phyloP scores from a whole-genome alignment of 2,888 invertebrate species.

The Geophilus truncorum region DNA sequence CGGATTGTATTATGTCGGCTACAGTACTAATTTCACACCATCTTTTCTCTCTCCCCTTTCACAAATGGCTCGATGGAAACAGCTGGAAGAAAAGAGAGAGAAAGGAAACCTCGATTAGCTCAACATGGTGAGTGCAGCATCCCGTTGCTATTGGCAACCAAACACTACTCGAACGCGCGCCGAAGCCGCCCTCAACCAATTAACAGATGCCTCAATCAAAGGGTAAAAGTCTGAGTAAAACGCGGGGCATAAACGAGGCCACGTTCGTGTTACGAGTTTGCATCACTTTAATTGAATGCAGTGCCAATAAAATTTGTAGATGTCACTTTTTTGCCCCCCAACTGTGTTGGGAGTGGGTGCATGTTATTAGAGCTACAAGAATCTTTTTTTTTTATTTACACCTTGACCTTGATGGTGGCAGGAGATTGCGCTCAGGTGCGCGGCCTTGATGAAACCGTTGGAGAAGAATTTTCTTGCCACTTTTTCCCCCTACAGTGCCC shows the following conservation, averaged over 20 bases:
- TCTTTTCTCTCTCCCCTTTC: conserved; percentile 18
- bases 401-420: not conserved
- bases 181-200: conserved; percentile 14
- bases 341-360: not conserved
- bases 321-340: not conserved
- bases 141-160: conserved; percentile 10
- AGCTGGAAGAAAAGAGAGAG: conserved; percentile 20
- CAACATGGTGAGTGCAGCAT: conserved; percentile 21
- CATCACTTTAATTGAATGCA: not conserved
- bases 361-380: not conserved
- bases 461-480: not conserved
- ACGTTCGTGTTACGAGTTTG: not conserved
- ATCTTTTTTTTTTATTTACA: not conserved
- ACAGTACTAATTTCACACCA: conserved; percentile 21
- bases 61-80: conserved; percentile 27
- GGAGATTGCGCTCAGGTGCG: not conserved
- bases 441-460: not conserved
- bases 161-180: not conserved
- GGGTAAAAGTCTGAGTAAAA: conserved; percentile 8
- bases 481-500: not conserved
- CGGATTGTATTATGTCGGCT: conserved; percentile 19
- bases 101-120: conserved; percentile 20
- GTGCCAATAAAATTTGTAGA: not conserved
- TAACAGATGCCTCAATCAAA: conserved; percentile 27
- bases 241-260: conserved; percentile 2